A percentile compares a stretch with the other conserved stretches of the same genome.
Conservation (phyloP, 2,888 invertebrate genomes). For the Bellardia bayeri region DNA sequence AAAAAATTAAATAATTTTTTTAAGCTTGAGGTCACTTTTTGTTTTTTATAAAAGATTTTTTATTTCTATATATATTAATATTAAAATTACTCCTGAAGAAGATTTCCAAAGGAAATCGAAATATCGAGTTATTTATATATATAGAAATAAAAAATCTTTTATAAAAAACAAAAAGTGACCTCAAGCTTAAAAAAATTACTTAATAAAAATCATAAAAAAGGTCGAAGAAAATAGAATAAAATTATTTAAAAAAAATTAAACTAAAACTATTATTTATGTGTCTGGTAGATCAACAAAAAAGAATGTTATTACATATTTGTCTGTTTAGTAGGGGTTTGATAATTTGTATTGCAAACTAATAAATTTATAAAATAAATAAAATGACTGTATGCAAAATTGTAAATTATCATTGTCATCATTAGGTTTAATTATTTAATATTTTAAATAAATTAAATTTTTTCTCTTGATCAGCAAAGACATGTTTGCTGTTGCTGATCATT, state of each 20-base stretch:
- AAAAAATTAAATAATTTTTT: too few relatives aligned
- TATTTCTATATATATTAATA: too few relatives aligned
- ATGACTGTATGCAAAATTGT: neutral
- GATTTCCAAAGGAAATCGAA: too few relatives aligned
- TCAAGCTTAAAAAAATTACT: too few relatives aligned
- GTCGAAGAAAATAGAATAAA: too few relatives aligned
- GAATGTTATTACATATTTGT: neutral
- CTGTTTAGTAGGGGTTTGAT: neutral
- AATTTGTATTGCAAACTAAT: neutral
- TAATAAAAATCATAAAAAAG: too few relatives aligned
- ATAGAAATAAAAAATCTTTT: too few relatives aligned
- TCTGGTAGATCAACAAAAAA: neutral
- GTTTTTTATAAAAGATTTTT: too few relatives aligned
- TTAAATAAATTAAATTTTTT: constrained; percentile 6
- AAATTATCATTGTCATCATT: neutral
- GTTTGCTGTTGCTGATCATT: neutral
- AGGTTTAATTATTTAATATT: neutral
- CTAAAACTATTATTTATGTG: neutral
- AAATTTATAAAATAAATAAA: neutral
- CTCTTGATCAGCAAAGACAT: neutral
- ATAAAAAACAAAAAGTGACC: too few relatives aligned
- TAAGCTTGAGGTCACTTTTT: too few relatives aligned
- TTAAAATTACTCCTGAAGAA: too few relatives aligned
- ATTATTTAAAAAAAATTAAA: neutral
- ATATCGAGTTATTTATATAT: too few relatives aligned